These are phyloP conservation scores for Lepus europaeus DNA, from an alignment of 2,113 vertebrate genomes.

Conservation along the genomic window DNA sequence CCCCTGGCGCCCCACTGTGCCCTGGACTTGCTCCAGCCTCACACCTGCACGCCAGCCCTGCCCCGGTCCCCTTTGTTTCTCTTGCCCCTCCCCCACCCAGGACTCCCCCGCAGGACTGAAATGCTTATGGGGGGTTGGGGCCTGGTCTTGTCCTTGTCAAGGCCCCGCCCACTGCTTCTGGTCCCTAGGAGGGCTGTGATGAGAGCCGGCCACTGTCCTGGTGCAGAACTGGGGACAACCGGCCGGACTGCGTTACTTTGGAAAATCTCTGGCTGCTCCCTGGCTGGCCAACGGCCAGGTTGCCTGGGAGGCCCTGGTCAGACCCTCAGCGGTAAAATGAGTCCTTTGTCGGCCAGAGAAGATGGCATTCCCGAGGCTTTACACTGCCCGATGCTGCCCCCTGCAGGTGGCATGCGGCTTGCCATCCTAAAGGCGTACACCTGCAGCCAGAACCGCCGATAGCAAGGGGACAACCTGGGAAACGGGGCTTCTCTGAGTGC, in stretches of 20 bases:
- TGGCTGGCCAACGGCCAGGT: neutral
- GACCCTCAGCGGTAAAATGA: constrained; percentile 1
- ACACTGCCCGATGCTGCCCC: constrained; percentile 72
- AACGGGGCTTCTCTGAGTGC: constrained; percentile 63
- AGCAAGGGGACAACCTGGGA: constrained; percentile 49
- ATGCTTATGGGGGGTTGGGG: neutral
- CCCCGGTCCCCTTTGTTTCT: neutral
- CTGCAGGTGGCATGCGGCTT: neutral
- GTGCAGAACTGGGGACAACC: neutral
- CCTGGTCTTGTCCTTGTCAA: neutral
- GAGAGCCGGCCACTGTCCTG: neutral
- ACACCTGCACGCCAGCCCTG: neutral
- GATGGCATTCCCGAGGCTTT: neutral
- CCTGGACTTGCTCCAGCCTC: neutral
- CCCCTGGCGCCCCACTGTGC: no score
- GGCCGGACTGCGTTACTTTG: neutral
- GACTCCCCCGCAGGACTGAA: neutral
- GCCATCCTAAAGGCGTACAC: no score
- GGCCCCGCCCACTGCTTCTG: neutral
- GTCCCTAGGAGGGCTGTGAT: accelerated
- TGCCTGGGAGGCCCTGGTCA: neutral
- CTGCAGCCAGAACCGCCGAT: constrained; percentile 51
- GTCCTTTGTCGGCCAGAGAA: constrained; percentile 71
- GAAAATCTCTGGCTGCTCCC: neutral
- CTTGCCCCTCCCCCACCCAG: neutral